Percentiles rank a stretch among this genome's conserved stretches.
Conservation (phyloP, 2,888 invertebrate species). For the Cloeon dipterum region DNA sequence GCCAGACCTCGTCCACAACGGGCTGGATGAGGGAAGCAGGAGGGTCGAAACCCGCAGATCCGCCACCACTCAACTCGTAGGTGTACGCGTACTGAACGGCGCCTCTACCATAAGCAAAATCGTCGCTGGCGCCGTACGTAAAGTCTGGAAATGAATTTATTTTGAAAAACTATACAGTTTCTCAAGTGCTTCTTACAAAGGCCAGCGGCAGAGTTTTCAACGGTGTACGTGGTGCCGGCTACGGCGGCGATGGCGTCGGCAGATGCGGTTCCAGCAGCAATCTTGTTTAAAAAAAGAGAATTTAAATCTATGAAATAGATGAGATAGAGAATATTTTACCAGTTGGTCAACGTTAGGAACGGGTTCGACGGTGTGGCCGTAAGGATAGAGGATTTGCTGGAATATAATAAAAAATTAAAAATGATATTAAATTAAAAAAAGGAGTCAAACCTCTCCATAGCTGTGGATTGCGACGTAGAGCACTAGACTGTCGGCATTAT, state of each 20-base stretch:
- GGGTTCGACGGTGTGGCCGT: neutral
- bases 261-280: too few species aligned
- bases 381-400: neutral
- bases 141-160: too few species aligned
- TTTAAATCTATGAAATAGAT: too few species aligned
- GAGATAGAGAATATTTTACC: neutral
- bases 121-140: too few species aligned
- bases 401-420: neutral
- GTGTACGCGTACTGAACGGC: neutral
- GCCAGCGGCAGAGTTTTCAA: too few species aligned
- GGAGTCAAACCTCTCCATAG: neutral
- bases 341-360: neutral
- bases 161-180: too few species aligned
- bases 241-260: too few species aligned
- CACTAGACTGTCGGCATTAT: neutral
- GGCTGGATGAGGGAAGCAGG: neutral
- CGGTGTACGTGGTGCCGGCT: too few species aligned
- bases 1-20: too few species aligned
- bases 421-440: neutral
- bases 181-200: too few species aligned
- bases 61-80: neutral
- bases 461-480: neutral
- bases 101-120: neutral
- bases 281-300: too few species aligned
- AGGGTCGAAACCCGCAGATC: neutral